These are phyloP conservation scores for Druon quercuslanigerum DNA, from an alignment of 1,140 invertebrate species.

Conservation along the genomic window DNA sequence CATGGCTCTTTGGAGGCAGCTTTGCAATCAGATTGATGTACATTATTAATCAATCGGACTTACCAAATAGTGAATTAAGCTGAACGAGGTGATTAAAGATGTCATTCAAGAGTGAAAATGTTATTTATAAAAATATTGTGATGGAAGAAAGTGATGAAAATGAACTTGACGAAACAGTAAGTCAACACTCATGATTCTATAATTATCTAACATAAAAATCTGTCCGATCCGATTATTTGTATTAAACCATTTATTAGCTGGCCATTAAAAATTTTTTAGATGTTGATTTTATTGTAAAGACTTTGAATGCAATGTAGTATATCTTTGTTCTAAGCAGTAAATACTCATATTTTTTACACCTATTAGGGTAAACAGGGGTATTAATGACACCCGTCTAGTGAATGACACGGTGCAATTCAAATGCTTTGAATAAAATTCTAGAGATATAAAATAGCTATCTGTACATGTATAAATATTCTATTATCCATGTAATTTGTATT, in stretches of 20 bases:
- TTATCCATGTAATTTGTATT: too few species aligned
- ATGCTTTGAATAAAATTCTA: too few species aligned
- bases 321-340: too few species aligned
- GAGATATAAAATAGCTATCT: too few species aligned
- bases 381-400: too few species aligned
- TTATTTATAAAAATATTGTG: conserved; percentile 51
- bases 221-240: conserved; percentile 9
- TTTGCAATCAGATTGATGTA: not conserved
- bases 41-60: not conserved
- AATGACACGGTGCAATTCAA: too few species aligned
- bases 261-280: not conserved
- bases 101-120: conserved; percentile 49
- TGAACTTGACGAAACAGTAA: conserved; percentile 45
- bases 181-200: conserved; percentile 33
- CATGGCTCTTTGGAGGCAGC: not conserved
- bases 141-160: conserved; percentile 32
- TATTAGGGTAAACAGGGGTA: too few species aligned
- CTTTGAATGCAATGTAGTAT: not conserved
- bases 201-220: conserved; percentile 41
- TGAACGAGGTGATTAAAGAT: conserved; percentile 32
- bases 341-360: too few species aligned
- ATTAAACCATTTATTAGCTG: not conserved
- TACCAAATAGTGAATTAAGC: not conserved
- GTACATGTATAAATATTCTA: too few species aligned
- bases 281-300: not conserved